Evolutionary conservation across 2,888 invertebrate genomes (phyloP).

Genomic region (Caradrina kadenii): DNA sequence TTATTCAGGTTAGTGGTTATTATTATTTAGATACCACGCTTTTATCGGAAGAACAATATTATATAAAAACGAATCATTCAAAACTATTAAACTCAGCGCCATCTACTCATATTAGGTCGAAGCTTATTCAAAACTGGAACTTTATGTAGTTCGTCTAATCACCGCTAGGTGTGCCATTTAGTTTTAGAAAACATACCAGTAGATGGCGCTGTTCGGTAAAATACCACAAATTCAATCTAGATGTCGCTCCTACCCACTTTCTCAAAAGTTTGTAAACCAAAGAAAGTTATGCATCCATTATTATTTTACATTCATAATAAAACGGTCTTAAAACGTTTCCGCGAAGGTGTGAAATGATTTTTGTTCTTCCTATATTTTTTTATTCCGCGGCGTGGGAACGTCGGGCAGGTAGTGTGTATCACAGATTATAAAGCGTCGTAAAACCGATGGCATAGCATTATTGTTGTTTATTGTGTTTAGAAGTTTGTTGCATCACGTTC

Average conservation of each 20-base stretch:
- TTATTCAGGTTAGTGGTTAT: constrained; percentile 36
- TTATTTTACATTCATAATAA: constrained; percentile 87
- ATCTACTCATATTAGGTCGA: constrained; percentile 10
- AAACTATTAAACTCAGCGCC: constrained; percentile 15
- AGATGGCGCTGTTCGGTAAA: constrained; percentile 40
- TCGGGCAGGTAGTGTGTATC: constrained; percentile 75
- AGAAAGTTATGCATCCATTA: constrained; percentile 84
- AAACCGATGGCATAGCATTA: constrained; percentile 65
- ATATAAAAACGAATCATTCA: background rate
- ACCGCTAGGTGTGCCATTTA: background rate
- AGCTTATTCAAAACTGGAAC: background rate
- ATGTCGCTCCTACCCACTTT: constrained; percentile 72
- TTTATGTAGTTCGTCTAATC: constrained; percentile 19
- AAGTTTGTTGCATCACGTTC: constrained; percentile 66
- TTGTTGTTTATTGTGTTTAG: constrained; percentile 68
- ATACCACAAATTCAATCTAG: constrained; percentile 61
- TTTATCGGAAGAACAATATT: background rate
- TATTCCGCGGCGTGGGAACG: constrained; percentile 84
- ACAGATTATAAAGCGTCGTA: constrained; percentile 74
- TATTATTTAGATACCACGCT: background rate
- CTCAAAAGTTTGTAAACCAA: constrained; percentile 62
- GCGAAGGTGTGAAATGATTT: constrained; percentile 90
- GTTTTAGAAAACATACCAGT: background rate
- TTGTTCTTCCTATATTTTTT: constrained; percentile 80
- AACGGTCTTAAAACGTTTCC: constrained; percentile 83